Evolutionary conservation across 2,888 invertebrate genomes (phyloP).

Genomic region (Oligia strigilis): DNA sequence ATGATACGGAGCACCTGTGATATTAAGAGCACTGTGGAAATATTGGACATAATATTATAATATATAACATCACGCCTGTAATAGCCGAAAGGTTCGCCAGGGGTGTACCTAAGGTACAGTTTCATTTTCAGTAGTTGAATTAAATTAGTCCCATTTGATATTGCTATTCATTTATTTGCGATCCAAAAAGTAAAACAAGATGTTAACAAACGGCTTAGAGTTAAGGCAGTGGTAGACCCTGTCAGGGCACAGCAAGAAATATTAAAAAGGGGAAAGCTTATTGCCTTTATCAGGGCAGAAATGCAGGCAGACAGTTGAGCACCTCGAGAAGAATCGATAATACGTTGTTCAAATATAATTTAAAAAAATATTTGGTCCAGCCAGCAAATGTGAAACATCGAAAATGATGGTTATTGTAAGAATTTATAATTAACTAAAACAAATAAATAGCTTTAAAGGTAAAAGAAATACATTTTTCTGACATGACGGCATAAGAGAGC

Average conservation of each 20-base stretch:
- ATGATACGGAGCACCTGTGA: not conserved
- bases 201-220: too few species aligned
- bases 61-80: not conserved
- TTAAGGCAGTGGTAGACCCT: too few species aligned
- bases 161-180: too few species aligned
- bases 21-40: not conserved
- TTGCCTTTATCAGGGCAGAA: not conserved
- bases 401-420: too few species aligned
- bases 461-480: not conserved
- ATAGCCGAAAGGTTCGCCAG: not conserved
- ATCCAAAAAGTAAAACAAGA: too few species aligned
- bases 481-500: not conserved
- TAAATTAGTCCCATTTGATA: not conserved
- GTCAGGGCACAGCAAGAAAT: too few species aligned
- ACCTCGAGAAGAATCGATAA: not conserved
- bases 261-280: not conserved
- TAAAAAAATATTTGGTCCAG: too few species aligned
- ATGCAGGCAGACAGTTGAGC: not conserved
- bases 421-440: not conserved
- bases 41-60: not conserved
- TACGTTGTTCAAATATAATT: too few species aligned
- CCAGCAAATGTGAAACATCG: not conserved
- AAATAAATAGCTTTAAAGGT: not conserved
- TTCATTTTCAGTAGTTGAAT: too few species aligned
- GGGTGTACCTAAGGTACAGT: not conserved